Percentiles rank a stretch among this genome's conserved stretches.
These are phyloP conservation scores for Choloepus didactylus DNA, from an alignment of 2,797 vertebrate genomes.

Conservation along the genomic window DNA sequence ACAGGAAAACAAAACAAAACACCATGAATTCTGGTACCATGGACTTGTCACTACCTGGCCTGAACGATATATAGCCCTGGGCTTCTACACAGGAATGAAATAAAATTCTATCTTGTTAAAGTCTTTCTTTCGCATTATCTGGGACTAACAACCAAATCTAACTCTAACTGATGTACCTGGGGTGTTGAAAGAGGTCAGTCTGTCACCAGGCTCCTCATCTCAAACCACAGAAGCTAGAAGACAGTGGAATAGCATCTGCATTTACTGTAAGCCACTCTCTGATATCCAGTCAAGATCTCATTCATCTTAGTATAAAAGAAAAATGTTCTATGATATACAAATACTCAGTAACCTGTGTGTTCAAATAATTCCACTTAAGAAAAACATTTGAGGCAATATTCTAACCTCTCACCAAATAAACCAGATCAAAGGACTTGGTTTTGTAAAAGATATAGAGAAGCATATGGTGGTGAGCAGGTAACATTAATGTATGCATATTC, in stretches of 20 bases:
- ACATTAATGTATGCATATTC: not conserved
- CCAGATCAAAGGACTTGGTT: not conserved
- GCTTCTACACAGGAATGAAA: not conserved
- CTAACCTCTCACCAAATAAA: not conserved
- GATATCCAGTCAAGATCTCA: not conserved
- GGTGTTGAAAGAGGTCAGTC: not conserved
- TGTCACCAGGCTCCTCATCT: not conserved
- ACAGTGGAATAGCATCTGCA: not conserved
- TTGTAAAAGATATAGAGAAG: not conserved
- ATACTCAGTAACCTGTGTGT: not conserved
- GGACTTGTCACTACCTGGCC: not conserved
- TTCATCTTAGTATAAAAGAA: not conserved
- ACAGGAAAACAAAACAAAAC: not conserved
- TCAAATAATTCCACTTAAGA: not conserved
- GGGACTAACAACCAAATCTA: not conserved
- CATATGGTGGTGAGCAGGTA: not conserved
- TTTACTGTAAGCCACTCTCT: not conserved
- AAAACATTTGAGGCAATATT: not conserved
- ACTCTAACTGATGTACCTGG: not conserved
- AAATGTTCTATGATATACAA: not conserved
- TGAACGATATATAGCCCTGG: not conserved
- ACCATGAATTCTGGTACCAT: not conserved
- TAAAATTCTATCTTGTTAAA: not conserved
- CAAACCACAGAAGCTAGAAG: not conserved
- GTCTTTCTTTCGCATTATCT: not conserved